Conservation (phyloP, 1,140 invertebrate species). For the Procambarus virginalis region DNA sequence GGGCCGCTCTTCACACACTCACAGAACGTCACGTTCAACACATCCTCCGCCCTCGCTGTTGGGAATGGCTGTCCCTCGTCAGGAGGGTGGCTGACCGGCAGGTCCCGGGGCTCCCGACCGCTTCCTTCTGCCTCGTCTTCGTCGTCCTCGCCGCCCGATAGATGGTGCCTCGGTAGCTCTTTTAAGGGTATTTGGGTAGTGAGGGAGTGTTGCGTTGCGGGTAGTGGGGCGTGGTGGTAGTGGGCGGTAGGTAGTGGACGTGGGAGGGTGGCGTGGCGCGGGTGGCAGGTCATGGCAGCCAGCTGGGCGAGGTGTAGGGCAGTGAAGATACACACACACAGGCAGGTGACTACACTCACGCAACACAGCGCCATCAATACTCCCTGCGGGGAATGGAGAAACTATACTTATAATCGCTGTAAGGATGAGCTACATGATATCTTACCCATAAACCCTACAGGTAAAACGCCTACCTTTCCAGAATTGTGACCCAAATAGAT, state of each 20-base stretch:
- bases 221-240: not conserved
- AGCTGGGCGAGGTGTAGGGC: constrained; percentile 75
- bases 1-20: constrained; percentile 65
- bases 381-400: constrained; percentile 71
- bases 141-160: constrained; percentile 42
- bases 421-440: not conserved
- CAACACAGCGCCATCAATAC: constrained; percentile 74
- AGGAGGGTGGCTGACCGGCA: not conserved
- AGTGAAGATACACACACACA: constrained; percentile 75
- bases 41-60: constrained; percentile 27
- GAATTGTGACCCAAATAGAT: too few relatives aligned
- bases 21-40: constrained; percentile 57
- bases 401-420: not conserved
- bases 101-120: not conserved
- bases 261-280: constrained; percentile 72
- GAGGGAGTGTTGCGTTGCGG: not conserved
- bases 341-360: constrained; percentile 74
- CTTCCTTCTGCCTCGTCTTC: constrained; percentile 58
- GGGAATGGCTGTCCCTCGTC: constrained; percentile 45
- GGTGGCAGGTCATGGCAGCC: constrained; percentile 74
- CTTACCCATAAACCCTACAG: too few relatives aligned
- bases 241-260: constrained; percentile 71
- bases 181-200: not conserved
- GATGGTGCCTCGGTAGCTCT: not conserved
- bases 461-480: too few relatives aligned